These are phyloP conservation scores for Agonum fuliginosum DNA, from an alignment of 2,888 invertebrate genomes.

Conservation along the genomic window DNA sequence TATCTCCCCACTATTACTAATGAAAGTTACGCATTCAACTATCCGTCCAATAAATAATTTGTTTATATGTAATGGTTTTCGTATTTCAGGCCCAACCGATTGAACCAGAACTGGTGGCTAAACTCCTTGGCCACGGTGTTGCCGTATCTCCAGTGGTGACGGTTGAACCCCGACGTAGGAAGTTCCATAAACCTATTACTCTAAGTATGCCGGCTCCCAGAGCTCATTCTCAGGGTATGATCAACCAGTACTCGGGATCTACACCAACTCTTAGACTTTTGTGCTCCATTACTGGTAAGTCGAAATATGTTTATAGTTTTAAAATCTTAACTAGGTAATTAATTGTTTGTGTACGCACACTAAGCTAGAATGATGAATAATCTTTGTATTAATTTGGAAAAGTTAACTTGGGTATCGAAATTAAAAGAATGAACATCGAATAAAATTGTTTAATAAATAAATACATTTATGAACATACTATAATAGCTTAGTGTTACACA, in stretches of 20 bases:
- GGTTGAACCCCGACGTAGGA: conserved; percentile 96
- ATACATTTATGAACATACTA: conserved; percentile 22
- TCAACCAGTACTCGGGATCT: conserved; percentile 87
- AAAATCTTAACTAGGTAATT: neutral
- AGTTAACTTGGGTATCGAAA: no score
- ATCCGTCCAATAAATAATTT: neutral
- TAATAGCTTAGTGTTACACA: conserved; percentile 13
- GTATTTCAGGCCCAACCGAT: conserved; percentile 90
- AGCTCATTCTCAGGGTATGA: conserved; percentile 80
- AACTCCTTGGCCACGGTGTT: conserved; percentile 95
- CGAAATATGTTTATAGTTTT: neutral
- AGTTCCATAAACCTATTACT: conserved; percentile 99
- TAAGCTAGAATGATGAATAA: neutral
- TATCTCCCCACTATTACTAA: no score
- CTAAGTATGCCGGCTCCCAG: conserved; percentile 94
- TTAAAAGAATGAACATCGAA: no score
- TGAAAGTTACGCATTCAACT: no score
- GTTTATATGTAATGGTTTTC: neutral
- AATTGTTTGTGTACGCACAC: conserved; percentile 27
- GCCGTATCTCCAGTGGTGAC: conserved; percentile 99
- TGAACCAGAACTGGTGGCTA: conserved; percentile 86
- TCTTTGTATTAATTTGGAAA: no score
- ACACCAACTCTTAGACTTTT: conserved; percentile 92
- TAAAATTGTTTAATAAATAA: neutral
- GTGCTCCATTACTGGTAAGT: conserved; percentile 93